Conservation (phyloP, 2,888 invertebrate genomes). For the Pristionchus maxplancki region DNA sequence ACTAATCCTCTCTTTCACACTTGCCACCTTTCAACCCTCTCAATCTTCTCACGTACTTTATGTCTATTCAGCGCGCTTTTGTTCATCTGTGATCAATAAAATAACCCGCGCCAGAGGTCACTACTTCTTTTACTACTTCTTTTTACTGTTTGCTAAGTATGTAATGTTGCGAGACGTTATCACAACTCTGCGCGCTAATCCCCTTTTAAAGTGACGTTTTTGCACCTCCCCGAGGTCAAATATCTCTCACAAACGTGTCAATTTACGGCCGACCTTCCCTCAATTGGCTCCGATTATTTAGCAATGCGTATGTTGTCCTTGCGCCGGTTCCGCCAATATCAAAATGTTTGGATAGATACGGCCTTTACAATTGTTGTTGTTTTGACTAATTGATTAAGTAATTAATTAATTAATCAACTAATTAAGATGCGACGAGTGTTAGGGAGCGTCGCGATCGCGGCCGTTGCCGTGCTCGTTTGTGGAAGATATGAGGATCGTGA, state of each 20-base stretch:
- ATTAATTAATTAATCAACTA: no score
- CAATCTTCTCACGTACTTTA: no score
- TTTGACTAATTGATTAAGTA: no score
- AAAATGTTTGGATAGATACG: not conserved
- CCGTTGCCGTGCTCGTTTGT: conserved; percentile 55
- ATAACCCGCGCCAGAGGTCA: no score
- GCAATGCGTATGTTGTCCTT: not conserved
- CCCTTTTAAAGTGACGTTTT: not conserved
- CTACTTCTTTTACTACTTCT: not conserved
- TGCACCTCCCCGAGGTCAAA: not conserved
- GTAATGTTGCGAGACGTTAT: not conserved
- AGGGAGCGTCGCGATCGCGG: not conserved
- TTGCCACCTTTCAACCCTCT: no score
- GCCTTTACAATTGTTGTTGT: not conserved
- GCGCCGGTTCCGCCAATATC: not conserved
- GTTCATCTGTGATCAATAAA: no score
- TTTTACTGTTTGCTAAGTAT: not conserved
- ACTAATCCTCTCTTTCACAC: not conserved
- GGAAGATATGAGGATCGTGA: conserved; percentile 66
- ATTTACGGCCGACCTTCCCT: conserved; percentile 2
- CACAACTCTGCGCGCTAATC: not conserved
- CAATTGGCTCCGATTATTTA: not conserved
- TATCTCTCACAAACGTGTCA: not conserved
- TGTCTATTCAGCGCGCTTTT: not conserved
- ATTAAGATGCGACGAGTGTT: conserved; percentile 31